phyloP scores from a whole-genome alignment of 2,888 invertebrate genomes.

The Lepetodrilus schrolli region DNA sequence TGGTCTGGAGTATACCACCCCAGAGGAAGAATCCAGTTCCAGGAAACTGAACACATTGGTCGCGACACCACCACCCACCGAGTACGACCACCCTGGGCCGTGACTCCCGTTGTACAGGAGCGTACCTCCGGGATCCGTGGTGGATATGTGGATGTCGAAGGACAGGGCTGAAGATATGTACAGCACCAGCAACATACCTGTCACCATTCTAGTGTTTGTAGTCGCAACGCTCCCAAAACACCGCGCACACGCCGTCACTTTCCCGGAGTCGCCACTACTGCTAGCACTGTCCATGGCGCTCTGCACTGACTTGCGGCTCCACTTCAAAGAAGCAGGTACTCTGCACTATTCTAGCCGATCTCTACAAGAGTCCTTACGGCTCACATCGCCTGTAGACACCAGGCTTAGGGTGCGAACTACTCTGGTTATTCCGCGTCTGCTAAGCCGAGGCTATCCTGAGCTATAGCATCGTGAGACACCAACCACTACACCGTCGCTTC shows the following conservation, averaged over 20 bases:
- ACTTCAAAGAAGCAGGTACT: conserved; percentile 1
- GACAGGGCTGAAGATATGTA: conserved; percentile 30
- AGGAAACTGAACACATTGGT: conserved; percentile 40
- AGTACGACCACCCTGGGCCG: conserved; percentile 77
- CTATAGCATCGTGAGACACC: neutral
- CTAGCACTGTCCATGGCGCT: neutral
- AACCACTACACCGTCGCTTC: conserved; percentile 34
- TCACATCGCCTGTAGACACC: conserved; percentile 2
- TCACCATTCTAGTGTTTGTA: neutral
- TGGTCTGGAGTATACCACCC: conserved; percentile 47
- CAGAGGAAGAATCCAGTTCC: conserved; percentile 49
- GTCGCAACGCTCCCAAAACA: neutral
- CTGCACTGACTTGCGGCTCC: neutral
- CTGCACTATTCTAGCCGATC: neutral
- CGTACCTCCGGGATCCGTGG: conserved; percentile 38
- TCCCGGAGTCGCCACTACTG: neutral
- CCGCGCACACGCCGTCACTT: conserved; percentile 11
- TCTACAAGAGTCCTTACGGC: neutral
- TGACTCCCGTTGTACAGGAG: conserved; percentile 63
- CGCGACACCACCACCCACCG: conserved; percentile 48
- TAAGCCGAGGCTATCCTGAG: neutral
- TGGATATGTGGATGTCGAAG: conserved; percentile 48
- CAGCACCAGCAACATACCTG: conserved; percentile 30
- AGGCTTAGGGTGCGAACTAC: neutral
- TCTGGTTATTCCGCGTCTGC: neutral